Conservation (phyloP, 2,888 invertebrate genomes). For the Smittia sp. region DNA sequence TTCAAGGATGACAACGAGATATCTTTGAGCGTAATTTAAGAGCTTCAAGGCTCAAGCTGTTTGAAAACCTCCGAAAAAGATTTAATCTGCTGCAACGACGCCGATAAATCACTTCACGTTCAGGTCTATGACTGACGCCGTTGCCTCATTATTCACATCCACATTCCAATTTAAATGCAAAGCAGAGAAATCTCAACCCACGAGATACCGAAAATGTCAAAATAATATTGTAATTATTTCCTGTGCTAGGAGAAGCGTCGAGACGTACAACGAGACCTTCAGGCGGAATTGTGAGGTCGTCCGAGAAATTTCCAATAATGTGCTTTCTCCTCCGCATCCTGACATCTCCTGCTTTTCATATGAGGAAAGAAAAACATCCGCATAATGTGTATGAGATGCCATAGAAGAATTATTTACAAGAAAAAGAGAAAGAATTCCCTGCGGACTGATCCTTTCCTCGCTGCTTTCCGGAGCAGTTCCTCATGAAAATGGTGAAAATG, state of each 20-base stretch:
- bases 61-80: no score
- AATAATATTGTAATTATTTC: conserved; percentile 29
- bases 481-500: conserved; percentile 22
- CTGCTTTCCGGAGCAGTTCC: neutral
- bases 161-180: conserved; percentile 37
- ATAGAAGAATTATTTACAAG: conserved; percentile 1
- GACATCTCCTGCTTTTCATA: conserved; percentile 14
- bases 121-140: neutral
- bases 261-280: neutral
- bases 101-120: neutral
- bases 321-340: neutral
- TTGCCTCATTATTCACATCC: neutral
- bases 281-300: conserved; percentile 26
- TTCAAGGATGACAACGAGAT: no score
- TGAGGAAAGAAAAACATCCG: conserved; percentile 20
- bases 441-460: conserved; percentile 12
- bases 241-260: neutral
- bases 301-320: conserved; percentile 37
- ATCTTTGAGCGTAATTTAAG: no score
- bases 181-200: conserved; percentile 32
- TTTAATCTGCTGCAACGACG: no score
- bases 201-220: conserved; percentile 8
- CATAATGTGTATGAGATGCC: conserved; percentile 10
- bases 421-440: conserved; percentile 6
- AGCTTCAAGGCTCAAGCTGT: no score